Evolutionary conservation across 2,113 vertebrate species (phyloP), one percentile per base, ranked within the genome.

Genomic region (Pipra filicauda): DNA sequence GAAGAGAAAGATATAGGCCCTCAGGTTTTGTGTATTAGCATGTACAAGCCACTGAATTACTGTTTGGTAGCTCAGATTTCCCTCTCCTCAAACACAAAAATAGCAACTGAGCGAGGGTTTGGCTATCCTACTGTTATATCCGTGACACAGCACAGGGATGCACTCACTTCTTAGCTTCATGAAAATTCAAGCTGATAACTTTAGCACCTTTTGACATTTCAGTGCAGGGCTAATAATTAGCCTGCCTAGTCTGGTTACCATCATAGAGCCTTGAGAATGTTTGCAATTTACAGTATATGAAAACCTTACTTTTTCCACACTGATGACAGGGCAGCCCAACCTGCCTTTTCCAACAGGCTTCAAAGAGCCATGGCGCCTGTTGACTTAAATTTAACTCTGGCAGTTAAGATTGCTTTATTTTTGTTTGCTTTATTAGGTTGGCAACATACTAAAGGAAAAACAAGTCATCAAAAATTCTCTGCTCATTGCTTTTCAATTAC

Each of bases 171-270:
- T 91, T 72, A 92, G 85, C 93, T 92, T 70, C 23, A 30, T 52
- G 31, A 89, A 93, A 95, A 95, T 84, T 69, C 85, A 87, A 84
- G 59, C 59, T 69, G 48, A 57, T 95, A 90, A 43, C 73, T 67
- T 92, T 11, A 85, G 43, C 77, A 87, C 52, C 64, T 94, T 91
- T 73, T 65, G 82, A 67, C 35, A 31, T 80, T 51, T 85, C 4
- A 3, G 30, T 78, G 59, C 58, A 83, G 71, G 41, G 35, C 71
- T 88, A 77, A 41, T 86, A 79, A 86, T 85, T 81, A 69, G 30
- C 35, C 13, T 65, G 23, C 28, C 55, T 70, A 17, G n/a, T 52
- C 92, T 95, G 79, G 69, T 77, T 94, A 74, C 30, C 64, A 30
- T 86, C 79, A 62, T n/a, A 51, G 17, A 75, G 46, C 37, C 70